Conservation (phyloP, 1,140 invertebrate species). For the Plodia interpunctella region DNA sequence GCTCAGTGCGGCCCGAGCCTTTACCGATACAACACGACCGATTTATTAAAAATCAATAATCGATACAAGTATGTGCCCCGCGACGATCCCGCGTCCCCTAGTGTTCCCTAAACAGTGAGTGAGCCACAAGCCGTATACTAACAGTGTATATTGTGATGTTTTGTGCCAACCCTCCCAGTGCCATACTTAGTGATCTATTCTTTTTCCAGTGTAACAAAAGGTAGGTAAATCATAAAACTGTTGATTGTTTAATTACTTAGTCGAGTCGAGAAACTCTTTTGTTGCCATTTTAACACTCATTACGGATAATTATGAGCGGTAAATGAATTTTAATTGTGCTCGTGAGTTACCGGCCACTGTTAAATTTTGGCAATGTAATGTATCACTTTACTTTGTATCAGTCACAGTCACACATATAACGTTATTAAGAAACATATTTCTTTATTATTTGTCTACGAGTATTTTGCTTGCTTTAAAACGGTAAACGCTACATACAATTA, state of each 20-base stretch:
- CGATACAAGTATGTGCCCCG: constrained; percentile 12
- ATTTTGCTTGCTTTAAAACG: no score
- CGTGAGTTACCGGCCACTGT: neutral
- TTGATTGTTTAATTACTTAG: neutral
- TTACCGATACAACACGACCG: constrained; percentile 60
- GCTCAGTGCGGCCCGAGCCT: constrained; percentile 65
- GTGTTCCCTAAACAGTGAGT: constrained; percentile 30
- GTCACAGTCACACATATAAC: no score
- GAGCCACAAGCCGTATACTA: constrained; percentile 31
- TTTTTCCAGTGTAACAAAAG: constrained; percentile 31
- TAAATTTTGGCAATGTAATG: neutral
- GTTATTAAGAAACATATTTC: no score
- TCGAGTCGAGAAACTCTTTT: neutral
- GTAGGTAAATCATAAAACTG: constrained; percentile 22
- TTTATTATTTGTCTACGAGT: no score
- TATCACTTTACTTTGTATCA: neutral
- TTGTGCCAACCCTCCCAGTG: constrained; percentile 44
- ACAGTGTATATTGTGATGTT: constrained; percentile 51
- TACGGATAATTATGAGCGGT: constrained; percentile 2
- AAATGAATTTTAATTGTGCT: neutral
- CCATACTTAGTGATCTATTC: constrained; percentile 40
- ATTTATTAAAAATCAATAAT: constrained; percentile 24
- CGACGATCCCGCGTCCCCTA: constrained; percentile 12
- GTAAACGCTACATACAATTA: no score
- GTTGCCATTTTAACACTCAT: constrained; percentile 1